Conservation (phyloP, 2,888 invertebrate species). For the Heliconius ethilla region DNA sequence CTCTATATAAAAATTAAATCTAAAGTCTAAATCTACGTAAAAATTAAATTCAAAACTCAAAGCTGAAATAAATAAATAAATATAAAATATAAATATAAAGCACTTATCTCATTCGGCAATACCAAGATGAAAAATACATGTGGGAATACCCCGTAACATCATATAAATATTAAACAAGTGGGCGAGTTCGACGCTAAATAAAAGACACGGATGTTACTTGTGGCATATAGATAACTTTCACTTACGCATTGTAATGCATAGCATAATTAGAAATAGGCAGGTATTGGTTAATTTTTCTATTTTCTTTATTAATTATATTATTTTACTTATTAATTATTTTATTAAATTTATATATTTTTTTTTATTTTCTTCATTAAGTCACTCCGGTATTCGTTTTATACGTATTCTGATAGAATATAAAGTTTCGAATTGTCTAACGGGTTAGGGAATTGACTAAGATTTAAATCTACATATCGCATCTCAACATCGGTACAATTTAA, state of each 20-base stretch:
- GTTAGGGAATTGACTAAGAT: too few relatives aligned
- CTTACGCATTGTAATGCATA: slow-evolving; percentile 17
- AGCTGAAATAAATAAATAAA: too few relatives aligned
- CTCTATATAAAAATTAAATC: too few relatives aligned
- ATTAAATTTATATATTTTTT: too few relatives aligned
- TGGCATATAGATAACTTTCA: slow-evolving; percentile 41
- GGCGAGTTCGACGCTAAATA: slow-evolving; percentile 28
- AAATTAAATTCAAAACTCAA: neutral
- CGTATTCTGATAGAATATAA: too few relatives aligned
- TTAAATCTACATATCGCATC: too few relatives aligned
- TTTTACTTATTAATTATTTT: neutral
- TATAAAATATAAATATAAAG: too few relatives aligned
- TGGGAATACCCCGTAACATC: slow-evolving; percentile 17
- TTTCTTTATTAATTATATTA: neutral
- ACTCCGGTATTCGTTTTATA: too few relatives aligned
- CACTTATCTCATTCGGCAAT: neutral
- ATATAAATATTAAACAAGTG: slow-evolving; percentile 37
- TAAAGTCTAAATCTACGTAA: neutral
- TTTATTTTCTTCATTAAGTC: too few relatives aligned
- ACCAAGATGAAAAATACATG: neutral
- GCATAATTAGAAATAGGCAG: neutral
- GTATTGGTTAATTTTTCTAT: neutral
- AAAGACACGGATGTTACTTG: slow-evolving; percentile 35
- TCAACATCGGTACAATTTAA: neutral
- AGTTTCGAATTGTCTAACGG: too few relatives aligned